Evolutionary conservation across 2,888 invertebrate genomes (phyloP), one percentile per base, ranked within the genome.

Genomic region (Xestia ashworthii): DNA sequence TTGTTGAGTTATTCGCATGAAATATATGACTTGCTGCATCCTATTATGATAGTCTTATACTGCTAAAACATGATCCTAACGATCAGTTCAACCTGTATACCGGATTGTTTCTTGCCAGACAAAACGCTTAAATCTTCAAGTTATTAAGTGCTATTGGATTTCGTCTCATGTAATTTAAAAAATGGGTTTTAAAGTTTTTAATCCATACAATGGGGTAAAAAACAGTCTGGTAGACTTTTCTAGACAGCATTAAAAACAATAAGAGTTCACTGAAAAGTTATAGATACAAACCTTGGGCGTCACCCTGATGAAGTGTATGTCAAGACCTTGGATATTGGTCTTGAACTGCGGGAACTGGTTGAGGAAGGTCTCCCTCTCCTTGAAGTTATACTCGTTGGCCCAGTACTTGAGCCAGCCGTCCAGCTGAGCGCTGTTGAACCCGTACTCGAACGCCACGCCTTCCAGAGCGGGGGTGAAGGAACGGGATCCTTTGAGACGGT

Each of bases 321-420:
- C 97, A 84, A 98, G 92, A 1, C 97, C 97, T 91, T 98, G 98
- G 83, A 99, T 97, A 76, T 97, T 97, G 0, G 98, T 98, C 85
- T 97, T 98, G 93, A 97, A 99, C 82, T 99, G 98, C 0, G 98
- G 97, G 88, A 97, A 98, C 78, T 97, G 95, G 91, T 99, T 99
- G 44, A 99, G 93, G 79, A 97, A 96, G 12, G 93, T 92, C 92
- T 98, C 98, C 19, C 98, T 96, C 78, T 97, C 96, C 66, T 94
- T 93, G 78, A 96, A 93, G 82, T 98, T 97, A 91, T 98, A 99
- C 60, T 97, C 96, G n/a, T 97, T 97, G 9, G 96, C 97, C 99
- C 99, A 99, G 93, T 98, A 98, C 38, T 97, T 95, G 5, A 98
- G 91, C 86, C 99, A 96, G 71, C 96, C 95, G 67, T 97, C 94